Evolutionary conservation across 2,797 vertebrate species (phyloP), one percentile per base, ranked within the genome.

Genomic region (Discoglossus pictus): DNA sequence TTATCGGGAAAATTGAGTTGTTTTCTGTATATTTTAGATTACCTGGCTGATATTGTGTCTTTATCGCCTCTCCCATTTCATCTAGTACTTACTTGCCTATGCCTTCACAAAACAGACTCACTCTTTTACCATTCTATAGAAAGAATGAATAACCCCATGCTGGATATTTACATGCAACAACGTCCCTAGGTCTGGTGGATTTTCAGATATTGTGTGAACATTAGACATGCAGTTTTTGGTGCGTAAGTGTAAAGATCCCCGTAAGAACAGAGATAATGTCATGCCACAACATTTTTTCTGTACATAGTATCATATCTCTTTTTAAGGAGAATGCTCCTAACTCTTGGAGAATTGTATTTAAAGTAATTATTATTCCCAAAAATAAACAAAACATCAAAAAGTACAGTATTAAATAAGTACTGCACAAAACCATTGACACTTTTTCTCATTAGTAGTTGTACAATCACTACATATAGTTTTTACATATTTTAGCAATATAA

Each of bases 101-200:
- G 34, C 61, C 68, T 71, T 60, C 38, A 50, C 44, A 48, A 42
- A 48, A 55, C 53, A 60, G 72, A 53, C 34, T 67, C 59, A 65
- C 61, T 50, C 68, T 61, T 24, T 50, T 55, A 54, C 66, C 59
- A 16, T 77, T 21, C 1, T 36, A 7, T 54, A 77, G 40, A 15
- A 75, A 64, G 68, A 71, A 71, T 71, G 61, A 71, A 64, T 64
- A 40, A 58, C 54, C 46, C 69, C 80, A 63, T 61, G 56, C 79
- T 77, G 75, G 27, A 48, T 64, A 75, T 51, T 74, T 59, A 76
- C 87, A 86, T 87, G 87, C 82, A 76, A 65, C 79, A 82, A 55
- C 74, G 74, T 75, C 58, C 67, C 74, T 47, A 73, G 68, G 64
- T 74, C 60, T 18, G 77, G 63, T 71, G 79, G 73, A 67, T 23